Conservation (phyloP, 2,113 vertebrate genomes). For the Edolisoma coerulescens region DNA sequence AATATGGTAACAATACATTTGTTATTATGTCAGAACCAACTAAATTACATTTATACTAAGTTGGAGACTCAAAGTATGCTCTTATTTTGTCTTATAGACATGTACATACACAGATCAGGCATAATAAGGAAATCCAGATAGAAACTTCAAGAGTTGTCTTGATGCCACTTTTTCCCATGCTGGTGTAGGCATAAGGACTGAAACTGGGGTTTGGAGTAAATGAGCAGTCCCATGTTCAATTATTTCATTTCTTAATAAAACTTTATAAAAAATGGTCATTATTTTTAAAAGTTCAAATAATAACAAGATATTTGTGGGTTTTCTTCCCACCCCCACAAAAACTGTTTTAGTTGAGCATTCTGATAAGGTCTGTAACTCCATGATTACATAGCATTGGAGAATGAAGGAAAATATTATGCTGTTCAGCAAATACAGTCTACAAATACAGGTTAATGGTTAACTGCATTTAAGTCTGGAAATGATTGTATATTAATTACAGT, state of each 20-base stretch:
- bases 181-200: background rate
- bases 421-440: slow-evolving; percentile 12
- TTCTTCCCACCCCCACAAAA: background rate
- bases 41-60: background rate
- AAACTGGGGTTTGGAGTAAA: background rate
- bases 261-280: rapidly evolving
- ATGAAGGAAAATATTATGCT: background rate
- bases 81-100: background rate
- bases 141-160: background rate
- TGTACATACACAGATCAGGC: background rate
- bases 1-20: background rate
- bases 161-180: background rate
- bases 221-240: background rate
- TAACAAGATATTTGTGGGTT: background rate
- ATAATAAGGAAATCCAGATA: background rate
- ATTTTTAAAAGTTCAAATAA: background rate
- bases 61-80: background rate
- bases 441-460: slow-evolving; percentile 50
- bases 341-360: background rate
- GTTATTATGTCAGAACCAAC: background rate
- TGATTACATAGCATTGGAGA: background rate
- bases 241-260: background rate
- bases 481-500: background rate
- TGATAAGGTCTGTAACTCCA: background rate
- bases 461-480: background rate